Conservation (phyloP, 1,140 invertebrate genomes). For the Epicauta chinensis region DNA sequence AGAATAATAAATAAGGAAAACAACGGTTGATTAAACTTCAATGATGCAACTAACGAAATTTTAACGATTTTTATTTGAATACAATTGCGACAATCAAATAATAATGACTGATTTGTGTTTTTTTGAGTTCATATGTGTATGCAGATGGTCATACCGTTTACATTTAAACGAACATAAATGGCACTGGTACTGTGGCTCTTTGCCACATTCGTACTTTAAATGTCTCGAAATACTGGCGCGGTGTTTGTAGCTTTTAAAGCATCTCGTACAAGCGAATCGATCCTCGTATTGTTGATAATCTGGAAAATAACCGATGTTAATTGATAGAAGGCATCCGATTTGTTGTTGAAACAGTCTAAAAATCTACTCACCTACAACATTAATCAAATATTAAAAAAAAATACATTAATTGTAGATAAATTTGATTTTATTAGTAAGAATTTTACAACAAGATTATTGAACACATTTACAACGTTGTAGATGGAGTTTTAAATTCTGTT, state of each 20-base stretch:
- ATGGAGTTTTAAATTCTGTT: conserved; percentile 14
- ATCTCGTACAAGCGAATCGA: neutral
- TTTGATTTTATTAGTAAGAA: neutral
- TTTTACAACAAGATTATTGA: neutral
- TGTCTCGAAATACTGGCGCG: conserved; percentile 46
- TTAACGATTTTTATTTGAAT: no score
- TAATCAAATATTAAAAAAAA: neutral
- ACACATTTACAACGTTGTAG: neutral
- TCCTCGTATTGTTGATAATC: conserved; percentile 4
- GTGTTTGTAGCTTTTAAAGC: conserved; percentile 27
- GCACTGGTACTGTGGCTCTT: conserved; percentile 38
- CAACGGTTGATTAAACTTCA: no score
- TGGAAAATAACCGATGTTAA: conserved; percentile 4
- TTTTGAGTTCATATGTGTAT: conserved; percentile 10
- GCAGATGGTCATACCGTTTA: conserved; percentile 7
- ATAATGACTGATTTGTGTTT: conserved; percentile 7
- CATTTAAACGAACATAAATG: conserved; percentile 7
- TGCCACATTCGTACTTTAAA: conserved; percentile 47
- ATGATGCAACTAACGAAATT: no score
- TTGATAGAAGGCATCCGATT: no score
- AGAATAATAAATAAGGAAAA: no score
- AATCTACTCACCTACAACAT: neutral
- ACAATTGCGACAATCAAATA: no score
- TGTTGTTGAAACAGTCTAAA: no score
- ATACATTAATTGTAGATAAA: neutral